Conservation (phyloP, 2,113 vertebrate species). For the Fregetta grallaria region DNA sequence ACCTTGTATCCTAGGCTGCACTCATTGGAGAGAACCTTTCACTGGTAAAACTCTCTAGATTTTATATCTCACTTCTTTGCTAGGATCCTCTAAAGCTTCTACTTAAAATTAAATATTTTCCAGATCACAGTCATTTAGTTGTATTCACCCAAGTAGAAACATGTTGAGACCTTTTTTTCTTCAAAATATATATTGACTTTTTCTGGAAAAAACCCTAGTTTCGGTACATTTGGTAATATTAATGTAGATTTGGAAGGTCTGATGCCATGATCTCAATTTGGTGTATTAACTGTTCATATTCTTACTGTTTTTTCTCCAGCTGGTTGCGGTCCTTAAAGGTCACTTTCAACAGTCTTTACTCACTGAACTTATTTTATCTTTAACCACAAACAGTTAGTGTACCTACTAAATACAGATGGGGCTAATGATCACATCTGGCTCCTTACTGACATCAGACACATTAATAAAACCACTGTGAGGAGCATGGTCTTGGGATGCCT, state of each 20-base stretch:
- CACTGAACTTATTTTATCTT: neutral
- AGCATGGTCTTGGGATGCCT: neutral
- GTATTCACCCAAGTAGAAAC: neutral
- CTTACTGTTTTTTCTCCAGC: rapidly evolving
- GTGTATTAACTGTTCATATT: neutral
- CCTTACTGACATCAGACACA: neutral
- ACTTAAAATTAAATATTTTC: neutral
- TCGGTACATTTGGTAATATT: neutral
- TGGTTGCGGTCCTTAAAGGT: neutral
- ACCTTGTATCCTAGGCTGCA: neutral
- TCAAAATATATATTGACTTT: neutral
- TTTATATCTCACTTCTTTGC: neutral
- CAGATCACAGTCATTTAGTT: neutral
- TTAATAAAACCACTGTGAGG: neutral
- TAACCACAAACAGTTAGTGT: neutral
- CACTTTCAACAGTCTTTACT: neutral
- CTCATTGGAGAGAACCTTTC: neutral
- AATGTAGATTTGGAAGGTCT: neutral
- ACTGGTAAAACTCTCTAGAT: neutral
- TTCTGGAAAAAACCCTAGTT: neutral
- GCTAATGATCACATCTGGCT: neutral
- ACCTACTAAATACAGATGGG: neutral
- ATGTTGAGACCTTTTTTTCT: neutral
- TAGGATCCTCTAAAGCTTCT: neutral
- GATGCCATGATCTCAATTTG: neutral